Percentiles rank a stretch among this genome's conserved stretches.
Conservation (phyloP, 1,140 invertebrate genomes). For the Brachionus asplanchnoidis region DNA sequence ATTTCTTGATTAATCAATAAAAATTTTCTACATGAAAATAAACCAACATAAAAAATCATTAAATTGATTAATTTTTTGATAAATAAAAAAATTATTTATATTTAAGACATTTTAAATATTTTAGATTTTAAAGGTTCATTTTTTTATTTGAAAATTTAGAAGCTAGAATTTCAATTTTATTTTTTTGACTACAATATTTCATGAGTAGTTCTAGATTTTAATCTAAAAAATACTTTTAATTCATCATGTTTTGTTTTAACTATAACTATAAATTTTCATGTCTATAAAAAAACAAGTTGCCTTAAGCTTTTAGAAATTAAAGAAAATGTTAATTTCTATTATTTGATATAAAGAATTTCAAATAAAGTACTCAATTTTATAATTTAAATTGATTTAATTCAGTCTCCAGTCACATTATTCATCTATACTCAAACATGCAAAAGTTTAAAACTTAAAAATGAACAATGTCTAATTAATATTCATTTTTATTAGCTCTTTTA, state of each 20-base stretch:
- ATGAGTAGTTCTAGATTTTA: background rate
- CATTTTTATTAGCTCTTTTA: background rate
- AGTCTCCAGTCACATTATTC: background rate
- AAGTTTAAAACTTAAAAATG: background rate
- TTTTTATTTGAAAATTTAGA: too few species aligned
- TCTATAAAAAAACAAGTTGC: background rate
- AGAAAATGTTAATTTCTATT: background rate
- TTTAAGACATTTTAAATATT: too few species aligned
- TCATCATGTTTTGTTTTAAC: background rate
- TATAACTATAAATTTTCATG: background rate
- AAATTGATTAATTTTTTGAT: background rate
- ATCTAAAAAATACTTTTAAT: background rate
- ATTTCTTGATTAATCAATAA: too few species aligned
- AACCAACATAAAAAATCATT: too few species aligned
- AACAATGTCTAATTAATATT: background rate
- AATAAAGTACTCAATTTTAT: background rate
- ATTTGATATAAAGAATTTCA: background rate
- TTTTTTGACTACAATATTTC: background rate
- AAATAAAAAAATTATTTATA: background rate
- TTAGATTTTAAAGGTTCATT: too few species aligned
- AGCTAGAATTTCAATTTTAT: background rate
- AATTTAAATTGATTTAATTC: background rate
- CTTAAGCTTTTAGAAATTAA: background rate
- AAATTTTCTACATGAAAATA: too few species aligned
- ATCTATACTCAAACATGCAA: background rate